Evolutionary conservation across 2,797 vertebrate species (phyloP).

Genomic region (Sebastes hubbsi): DNA sequence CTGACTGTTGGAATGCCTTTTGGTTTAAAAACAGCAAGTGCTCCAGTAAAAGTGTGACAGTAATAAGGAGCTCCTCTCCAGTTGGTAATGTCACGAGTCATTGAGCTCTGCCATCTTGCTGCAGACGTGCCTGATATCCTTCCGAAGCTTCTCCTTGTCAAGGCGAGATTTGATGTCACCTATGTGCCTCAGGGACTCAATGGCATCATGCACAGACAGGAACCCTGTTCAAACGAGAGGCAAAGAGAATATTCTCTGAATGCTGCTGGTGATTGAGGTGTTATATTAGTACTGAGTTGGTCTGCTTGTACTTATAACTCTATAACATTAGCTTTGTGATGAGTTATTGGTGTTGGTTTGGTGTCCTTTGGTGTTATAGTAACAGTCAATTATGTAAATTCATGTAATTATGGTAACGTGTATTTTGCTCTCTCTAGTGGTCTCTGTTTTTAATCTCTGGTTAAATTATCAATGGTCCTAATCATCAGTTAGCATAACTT

Average conservation of each 20-base stretch:
- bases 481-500: neutral
- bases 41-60: neutral
- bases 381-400: neutral
- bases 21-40: neutral
- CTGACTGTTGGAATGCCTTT: neutral
- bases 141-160: conserved; percentile 84
- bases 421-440: neutral
- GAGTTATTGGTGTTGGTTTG: too few relatives aligned
- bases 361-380: too few relatives aligned
- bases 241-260: neutral
- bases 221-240: conserved; percentile 81
- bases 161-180: conserved; percentile 83
- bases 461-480: neutral
- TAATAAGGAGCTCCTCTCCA: neutral
- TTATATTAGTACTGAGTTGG: too few relatives aligned
- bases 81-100: conserved; percentile 46
- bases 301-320: neutral
- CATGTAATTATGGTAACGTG: too few relatives aligned
- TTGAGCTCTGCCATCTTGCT: conserved; percentile 71
- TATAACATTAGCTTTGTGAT: neutral
- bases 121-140: conserved; percentile 71
- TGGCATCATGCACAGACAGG: conserved; percentile 82
- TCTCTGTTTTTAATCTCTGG: neutral
- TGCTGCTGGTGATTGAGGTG: neutral
- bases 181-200: conserved; percentile 85